These are phyloP conservation scores for Rhea pennata DNA, from an alignment of 2,113 vertebrate genomes.

Conservation along the genomic window DNA sequence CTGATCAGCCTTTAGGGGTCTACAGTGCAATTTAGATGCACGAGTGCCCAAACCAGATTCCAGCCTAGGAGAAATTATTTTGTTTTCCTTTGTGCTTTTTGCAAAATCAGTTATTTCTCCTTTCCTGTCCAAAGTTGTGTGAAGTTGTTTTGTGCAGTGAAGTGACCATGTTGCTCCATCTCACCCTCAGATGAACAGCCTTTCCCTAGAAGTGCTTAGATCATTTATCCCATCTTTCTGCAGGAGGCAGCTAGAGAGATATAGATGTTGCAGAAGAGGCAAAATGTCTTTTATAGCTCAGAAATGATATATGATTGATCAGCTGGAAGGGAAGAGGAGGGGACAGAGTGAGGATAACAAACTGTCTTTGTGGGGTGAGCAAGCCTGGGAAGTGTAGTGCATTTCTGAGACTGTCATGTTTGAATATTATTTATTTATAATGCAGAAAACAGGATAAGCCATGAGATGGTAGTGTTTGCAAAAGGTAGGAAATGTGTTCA, in stretches of 20 bases:
- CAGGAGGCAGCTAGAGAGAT: background rate
- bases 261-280: background rate
- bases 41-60: background rate
- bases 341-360: background rate
- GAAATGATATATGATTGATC: background rate
- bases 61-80: background rate
- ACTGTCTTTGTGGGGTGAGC: background rate
- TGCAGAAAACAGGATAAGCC: background rate
- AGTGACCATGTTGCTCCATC: background rate
- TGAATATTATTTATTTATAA: background rate
- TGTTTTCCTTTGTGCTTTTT: background rate
- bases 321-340: background rate
- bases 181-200: background rate
- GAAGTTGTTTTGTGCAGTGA: background rate
- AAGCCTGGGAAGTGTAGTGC: background rate
- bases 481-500: background rate
- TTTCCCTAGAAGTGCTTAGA: accelerated
- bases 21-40: background rate
- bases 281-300: background rate
- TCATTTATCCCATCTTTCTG: background rate
- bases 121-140: background rate
- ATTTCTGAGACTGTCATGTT: background rate
- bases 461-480: background rate
- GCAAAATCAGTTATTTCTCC: background rate
- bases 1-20: background rate